Percentiles rank a stretch among this genome's conserved stretches.
Conservation (phyloP, 2,888 invertebrate genomes). For the Xanthorhoe spadicearia region DNA sequence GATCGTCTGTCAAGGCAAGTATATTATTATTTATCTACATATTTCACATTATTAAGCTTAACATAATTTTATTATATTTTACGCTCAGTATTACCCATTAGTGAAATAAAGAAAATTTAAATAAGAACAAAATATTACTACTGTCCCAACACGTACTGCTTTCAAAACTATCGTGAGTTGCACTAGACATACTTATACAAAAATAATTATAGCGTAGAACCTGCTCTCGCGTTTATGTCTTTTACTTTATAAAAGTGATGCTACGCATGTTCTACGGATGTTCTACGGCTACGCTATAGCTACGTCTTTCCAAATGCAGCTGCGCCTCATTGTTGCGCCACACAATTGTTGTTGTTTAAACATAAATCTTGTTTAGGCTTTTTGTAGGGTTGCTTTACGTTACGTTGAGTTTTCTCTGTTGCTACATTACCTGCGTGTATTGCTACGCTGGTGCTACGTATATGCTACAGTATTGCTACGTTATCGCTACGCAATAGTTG, state of each 20-base stretch:
- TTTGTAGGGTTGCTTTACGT: no score
- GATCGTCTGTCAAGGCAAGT: slow-evolving; percentile 69
- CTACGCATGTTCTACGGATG: slow-evolving; percentile 2
- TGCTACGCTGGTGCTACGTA: background rate
- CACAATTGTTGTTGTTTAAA: no score
- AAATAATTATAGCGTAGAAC: no score
- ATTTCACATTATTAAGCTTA: no score
- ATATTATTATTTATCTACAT: background rate
- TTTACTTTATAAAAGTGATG: background rate
- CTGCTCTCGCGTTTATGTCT: background rate
- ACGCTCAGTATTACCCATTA: no score
- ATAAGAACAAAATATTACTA: background rate
- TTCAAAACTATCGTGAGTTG: no score
- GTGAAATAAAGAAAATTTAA: background rate
- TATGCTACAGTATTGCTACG: background rate
- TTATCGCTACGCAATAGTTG: background rate
- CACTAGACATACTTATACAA: no score
- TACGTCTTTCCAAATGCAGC: background rate
- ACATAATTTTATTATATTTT: background rate
- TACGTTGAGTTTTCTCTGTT: no score
- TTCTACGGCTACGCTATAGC: slow-evolving; percentile 3
- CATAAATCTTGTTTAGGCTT: no score
- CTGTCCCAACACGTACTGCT: background rate
- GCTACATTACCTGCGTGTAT: no score
- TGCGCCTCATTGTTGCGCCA: background rate